These are phyloP conservation scores for Emydoidea blandingii DNA, from an alignment of 2,797 vertebrate species.

Conservation along the genomic window DNA sequence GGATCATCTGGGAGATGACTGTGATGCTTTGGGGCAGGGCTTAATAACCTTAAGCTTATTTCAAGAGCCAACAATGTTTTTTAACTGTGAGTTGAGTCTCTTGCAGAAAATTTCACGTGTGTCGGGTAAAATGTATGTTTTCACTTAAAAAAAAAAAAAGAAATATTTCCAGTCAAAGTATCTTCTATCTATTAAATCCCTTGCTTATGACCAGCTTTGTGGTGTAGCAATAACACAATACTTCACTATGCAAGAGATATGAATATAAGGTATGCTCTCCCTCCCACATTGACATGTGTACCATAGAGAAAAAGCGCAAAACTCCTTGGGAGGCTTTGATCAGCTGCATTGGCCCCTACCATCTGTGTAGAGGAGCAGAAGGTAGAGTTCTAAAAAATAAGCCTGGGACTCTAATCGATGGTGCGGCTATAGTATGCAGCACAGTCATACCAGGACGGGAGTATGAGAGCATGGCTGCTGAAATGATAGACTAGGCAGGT, in stretches of 20 bases:
- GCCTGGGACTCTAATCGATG: accelerated
- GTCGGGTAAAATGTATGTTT: background rate
- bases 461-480: background rate
- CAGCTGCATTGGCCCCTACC: background rate
- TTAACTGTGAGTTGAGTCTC: background rate
- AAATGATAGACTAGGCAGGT: background rate
- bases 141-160: background rate
- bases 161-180: background rate
- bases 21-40: background rate
- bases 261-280: accelerated
- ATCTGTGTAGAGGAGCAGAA: background rate
- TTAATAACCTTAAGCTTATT: background rate
- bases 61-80: background rate
- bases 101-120: background rate
- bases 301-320: background rate
- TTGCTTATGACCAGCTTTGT: background rate
- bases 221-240: background rate
- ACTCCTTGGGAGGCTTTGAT: background rate
- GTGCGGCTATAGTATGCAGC: accelerated
- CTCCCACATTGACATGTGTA: accelerated
- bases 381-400: background rate
- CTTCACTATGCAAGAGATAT: background rate
- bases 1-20: background rate
- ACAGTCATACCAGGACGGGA: background rate
- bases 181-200: background rate